These are phyloP conservation scores for Cynaeus angustus DNA, from an alignment of 2,888 invertebrate species.

Conservation along the genomic window DNA sequence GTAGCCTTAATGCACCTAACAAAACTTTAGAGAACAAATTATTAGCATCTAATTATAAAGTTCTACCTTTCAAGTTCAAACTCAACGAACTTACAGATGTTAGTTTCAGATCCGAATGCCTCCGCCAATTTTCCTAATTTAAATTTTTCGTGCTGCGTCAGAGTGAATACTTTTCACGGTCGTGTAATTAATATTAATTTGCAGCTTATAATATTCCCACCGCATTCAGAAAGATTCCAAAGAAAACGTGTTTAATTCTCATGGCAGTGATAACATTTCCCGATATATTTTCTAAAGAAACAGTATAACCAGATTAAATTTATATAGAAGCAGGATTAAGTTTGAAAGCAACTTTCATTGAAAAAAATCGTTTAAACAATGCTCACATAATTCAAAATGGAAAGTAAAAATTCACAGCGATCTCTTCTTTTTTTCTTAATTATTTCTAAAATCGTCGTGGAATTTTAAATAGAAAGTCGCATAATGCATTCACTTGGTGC, in stretches of 20 bases:
- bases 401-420: background rate
- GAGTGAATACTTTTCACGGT: background rate
- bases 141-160: background rate
- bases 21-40: background rate
- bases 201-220: no score
- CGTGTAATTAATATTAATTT: no score
- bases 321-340: background rate
- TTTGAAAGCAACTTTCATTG: background rate
- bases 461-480: constrained; percentile 14
- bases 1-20: no score
- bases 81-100: background rate
- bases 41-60: background rate
- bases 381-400: background rate
- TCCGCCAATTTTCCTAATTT: background rate
- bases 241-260: background rate
- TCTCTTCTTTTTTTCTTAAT: background rate
- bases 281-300: background rate
- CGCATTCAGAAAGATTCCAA: background rate
- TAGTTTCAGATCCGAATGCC: background rate
- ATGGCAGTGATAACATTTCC: background rate
- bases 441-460: background rate
- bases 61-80: background rate
- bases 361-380: background rate
- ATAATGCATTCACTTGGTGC: no score
- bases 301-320: constrained; percentile 4